Conservation (phyloP, 2,113 vertebrate species). For the Syngnathus scovelli region DNA sequence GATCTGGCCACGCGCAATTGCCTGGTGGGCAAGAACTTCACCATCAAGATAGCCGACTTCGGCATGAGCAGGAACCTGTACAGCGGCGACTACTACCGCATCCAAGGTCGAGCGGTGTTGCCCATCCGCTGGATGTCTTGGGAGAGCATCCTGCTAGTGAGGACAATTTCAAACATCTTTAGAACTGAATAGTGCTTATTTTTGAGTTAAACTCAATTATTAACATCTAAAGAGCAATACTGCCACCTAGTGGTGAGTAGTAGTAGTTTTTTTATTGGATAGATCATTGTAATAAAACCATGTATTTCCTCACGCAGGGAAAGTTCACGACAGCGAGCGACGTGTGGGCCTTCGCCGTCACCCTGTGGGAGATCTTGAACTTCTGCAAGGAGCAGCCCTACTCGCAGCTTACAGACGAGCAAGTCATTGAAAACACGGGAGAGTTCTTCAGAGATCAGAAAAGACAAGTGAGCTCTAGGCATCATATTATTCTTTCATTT, state of each 20-base stretch:
- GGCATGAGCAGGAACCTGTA: conserved; percentile 99
- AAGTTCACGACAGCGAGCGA: conserved; percentile 98
- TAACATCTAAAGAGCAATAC: no score
- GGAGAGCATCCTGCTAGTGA: conserved; percentile 96
- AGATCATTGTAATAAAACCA: neutral
- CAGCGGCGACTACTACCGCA: conserved; percentile 96
- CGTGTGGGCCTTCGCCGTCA: conserved; percentile 93
- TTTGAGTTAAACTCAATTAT: no score
- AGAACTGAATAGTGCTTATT: no score
- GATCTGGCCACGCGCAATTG: conserved; percentile 96
- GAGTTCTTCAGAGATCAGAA: conserved; percentile 98
- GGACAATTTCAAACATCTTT: neutral
- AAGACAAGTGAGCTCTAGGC: conserved; percentile 76
- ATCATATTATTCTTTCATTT: neutral
- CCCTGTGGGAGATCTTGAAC: conserved; percentile 92
- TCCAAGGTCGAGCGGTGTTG: conserved; percentile 92
- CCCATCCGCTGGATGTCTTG: conserved; percentile 99
- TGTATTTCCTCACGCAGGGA: conserved; percentile 69
- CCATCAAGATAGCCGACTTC: conserved; percentile 98
- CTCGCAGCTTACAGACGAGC: conserved; percentile 90
- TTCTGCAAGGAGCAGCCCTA: conserved; percentile 96
- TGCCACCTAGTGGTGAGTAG: neutral
- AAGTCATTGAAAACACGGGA: conserved; percentile 98
- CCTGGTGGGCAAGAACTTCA: conserved; percentile 91
- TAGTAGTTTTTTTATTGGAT: no score